Percentiles rank a stretch among this genome's conserved stretches.
phyloP scores from a whole-genome alignment of 1,140 invertebrate species.

The Berghia stephanieae region DNA sequence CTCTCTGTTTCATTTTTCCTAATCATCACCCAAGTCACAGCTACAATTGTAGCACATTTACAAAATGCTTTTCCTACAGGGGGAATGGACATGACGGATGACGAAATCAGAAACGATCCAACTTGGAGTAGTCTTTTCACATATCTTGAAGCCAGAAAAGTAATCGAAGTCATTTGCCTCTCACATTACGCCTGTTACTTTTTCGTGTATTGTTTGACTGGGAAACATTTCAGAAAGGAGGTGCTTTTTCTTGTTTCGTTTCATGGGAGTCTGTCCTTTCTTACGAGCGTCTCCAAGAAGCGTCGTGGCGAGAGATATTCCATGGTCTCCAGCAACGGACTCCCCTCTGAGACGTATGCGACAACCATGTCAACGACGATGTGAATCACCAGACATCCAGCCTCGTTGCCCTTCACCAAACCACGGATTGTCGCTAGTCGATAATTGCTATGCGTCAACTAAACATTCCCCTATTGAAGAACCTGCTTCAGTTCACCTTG shows the following conservation, averaged over 20 bases:
- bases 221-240: slow-evolving; percentile 55
- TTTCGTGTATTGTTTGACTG: slow-evolving; percentile 57
- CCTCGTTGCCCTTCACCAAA: too few species aligned
- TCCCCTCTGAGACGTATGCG: slow-evolving; percentile 30
- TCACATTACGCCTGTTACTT: slow-evolving; percentile 62
- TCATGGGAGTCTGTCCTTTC: slow-evolving; percentile 26
- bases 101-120: slow-evolving; percentile 38
- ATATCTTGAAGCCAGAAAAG: slow-evolving; percentile 46
- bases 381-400: too few species aligned
- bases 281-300: slow-evolving; percentile 13
- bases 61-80: slow-evolving; percentile 38
- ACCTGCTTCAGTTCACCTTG: too few species aligned
- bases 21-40: slow-evolving; percentile 54
- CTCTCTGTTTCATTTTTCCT: slow-evolving; percentile 57
- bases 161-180: slow-evolving; percentile 56
- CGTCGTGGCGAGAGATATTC: slow-evolving; percentile 37
- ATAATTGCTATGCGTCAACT: too few species aligned
- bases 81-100: slow-evolving; percentile 29
- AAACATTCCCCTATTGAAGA: too few species aligned
- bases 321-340: slow-evolving; percentile 43
- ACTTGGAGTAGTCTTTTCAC: slow-evolving; percentile 49
- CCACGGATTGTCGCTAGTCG: too few species aligned
- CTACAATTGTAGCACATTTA: slow-evolving; percentile 48
- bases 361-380: slow-evolving; percentile 37
- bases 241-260: slow-evolving; percentile 39